Base-by-base conservation (phyloP, 2,113 vertebrate genomes). In the Ptilorrhoa leucosticta region DNA sequence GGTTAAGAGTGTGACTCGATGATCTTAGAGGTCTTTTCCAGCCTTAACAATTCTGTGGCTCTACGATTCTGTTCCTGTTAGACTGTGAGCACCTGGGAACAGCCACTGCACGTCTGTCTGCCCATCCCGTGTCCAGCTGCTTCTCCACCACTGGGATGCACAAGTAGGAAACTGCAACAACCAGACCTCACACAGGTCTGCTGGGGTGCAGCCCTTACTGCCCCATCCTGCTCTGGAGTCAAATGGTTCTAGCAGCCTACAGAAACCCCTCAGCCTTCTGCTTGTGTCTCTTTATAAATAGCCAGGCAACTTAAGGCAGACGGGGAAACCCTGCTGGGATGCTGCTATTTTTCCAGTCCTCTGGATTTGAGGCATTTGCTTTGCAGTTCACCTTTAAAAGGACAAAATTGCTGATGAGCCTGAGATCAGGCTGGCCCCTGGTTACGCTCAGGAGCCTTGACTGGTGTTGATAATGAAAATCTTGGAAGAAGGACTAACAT, bases 41-140 rank as follows among this genome's bases (percentile, higher is more conserved):
- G 10, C 77, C 39, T 53, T 4, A n/a, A 21, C 24, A 28, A 10
- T n/a, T 39, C 53, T 21, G n/a, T 26, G 33, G 8, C 23, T 44
- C 13, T 21, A 0, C 40, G 39, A 28, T 39, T 63, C 48, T 39
- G 22, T 18, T 26, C n/a, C 47, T 89, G 42, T 57, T 37, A 19
- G 58, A 4, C 37, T 70, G n/a, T 65, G 45, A 89, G 33, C 26
- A 27, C 22, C 33, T 53, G 37, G 4, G 42, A 69, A 31, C 22
- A 80, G 44, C 48, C 40, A 6, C 13, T 37, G 10, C 12, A 7
- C 27, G 20, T 45, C 76, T 64, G 31, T 6, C 31, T 70, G 45
- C 11, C 22, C 0, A 0, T 61, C 50, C 30, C 15, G 4, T 1
- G 4, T 13, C 56, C 57, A 22, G 1, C 22, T 56, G 31, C 27